Percentiles rank a stretch among this genome's conserved stretches.
Conservation (phyloP, 2,797 vertebrate species). For the Galaxias olidus region DNA sequence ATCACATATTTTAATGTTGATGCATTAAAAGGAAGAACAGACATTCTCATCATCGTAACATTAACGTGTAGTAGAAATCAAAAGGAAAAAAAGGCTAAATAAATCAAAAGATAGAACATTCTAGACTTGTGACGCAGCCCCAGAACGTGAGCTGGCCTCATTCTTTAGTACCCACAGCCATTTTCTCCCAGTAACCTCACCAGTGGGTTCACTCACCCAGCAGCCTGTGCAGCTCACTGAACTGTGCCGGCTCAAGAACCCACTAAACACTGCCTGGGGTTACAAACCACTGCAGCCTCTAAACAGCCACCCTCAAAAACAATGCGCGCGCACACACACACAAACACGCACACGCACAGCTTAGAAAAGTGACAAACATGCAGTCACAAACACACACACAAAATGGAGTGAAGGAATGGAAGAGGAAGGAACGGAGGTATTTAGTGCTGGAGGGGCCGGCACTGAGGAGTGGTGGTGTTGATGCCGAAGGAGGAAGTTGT, state of each 20-base stretch:
- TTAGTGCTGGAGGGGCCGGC: constrained; percentile 45
- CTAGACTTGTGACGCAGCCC: not conserved
- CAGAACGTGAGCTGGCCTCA: not conserved
- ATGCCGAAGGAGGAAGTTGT: constrained; percentile 59
- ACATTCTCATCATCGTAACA: too few relatives aligned
- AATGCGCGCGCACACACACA: not conserved
- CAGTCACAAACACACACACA: constrained; percentile 10
- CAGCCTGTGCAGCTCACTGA: constrained; percentile 23
- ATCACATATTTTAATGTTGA: too few relatives aligned
- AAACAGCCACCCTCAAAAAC: constrained; percentile 13
- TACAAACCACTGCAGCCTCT: constrained; percentile 30
- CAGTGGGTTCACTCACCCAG: constrained; percentile 17
- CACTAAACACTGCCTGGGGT: constrained; percentile 38
- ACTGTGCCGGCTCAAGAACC: constrained; percentile 30
- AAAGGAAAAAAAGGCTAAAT: not conserved
- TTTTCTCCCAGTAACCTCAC: constrained; percentile 24
- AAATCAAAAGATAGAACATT: too few relatives aligned
- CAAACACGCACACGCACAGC: constrained; percentile 31
- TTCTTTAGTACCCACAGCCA: constrained; percentile 39
- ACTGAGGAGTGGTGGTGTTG: constrained; percentile 25
- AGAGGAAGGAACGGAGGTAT: constrained; percentile 22
- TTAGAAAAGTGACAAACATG: constrained; percentile 2
- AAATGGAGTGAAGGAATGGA: constrained; percentile 27
- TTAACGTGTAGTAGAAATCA: too few relatives aligned
- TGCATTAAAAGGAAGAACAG: too few relatives aligned